Evolutionary conservation across 2,797 vertebrate genomes (phyloP).

Genomic region (Threskiornis aethiopicus): DNA sequence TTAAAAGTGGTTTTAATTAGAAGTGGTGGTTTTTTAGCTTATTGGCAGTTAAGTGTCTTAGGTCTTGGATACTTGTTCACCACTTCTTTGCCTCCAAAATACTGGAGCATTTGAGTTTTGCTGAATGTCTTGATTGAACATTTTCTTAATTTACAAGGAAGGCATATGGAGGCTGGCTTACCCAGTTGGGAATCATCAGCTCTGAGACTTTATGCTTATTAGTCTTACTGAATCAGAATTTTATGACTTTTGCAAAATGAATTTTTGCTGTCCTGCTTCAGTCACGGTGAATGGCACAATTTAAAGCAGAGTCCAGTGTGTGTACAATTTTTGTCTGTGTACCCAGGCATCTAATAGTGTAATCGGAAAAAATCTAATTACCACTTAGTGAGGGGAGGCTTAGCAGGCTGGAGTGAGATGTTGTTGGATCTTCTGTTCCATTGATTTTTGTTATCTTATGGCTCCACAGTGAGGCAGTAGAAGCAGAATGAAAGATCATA

Average conservation of each 20-base stretch:
- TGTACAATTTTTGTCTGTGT: neutral
- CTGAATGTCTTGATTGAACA: neutral
- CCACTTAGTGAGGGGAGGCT: neutral
- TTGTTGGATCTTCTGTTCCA: neutral
- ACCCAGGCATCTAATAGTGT: neutral
- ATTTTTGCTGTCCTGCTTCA: neutral
- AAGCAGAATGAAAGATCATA: neutral
- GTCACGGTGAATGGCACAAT: neutral
- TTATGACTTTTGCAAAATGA: neutral
- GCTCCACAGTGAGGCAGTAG: neutral
- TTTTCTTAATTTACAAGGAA: neutral
- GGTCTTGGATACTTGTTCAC: neutral
- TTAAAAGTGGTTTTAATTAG: neutral
- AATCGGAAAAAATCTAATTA: neutral
- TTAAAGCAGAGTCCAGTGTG: neutral
- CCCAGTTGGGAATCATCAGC: neutral
- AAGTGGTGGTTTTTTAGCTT: neutral
- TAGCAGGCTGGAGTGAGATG: neutral
- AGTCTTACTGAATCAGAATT: neutral
- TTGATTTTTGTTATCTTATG: neutral
- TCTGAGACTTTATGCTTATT: neutral
- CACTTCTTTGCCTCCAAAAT: neutral
- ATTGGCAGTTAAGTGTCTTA: neutral
- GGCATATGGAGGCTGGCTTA: neutral
- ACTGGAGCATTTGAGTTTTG: neutral